Base-by-base conservation (phyloP, 2,888 invertebrate species). In the Agrochola lychnidis region DNA sequence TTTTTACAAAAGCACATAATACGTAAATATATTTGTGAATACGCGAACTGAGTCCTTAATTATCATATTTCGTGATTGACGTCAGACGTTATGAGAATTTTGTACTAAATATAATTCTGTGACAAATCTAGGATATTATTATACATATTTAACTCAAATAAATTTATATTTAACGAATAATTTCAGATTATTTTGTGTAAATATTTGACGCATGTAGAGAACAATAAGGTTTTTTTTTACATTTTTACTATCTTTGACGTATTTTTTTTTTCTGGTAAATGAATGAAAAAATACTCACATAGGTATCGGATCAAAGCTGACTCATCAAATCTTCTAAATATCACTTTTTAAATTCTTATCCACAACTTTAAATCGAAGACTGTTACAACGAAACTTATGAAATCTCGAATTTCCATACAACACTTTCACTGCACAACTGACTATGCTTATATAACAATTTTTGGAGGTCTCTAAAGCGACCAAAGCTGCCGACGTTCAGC, bases 341-440 rank as follows among this genome's bases (percentile, higher is more conserved):
- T 1, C 30, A 53, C 53, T 78, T 45, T 30, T 16, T 4, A 56
- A 59, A 57, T 40, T 3, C 48, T 0, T 22, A 71, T 59, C 19
- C n/a, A 81, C n/a, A 59, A 10, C 14, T 59, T 53, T 0, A 14
- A 70, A 63, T 56, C 36, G 40, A 30, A 63, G 40, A 12, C 42
- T n/a, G 5, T 40, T 25, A 70, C 42, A 62, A 14, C 1, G n/a
- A 56, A 62, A 22, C 4, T 22, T 19, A 30, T 5, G 22, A 12
- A 56, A 66, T 51, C 51, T 71, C 16, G 3, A 69, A 86, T 86
- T 59, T 83, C 70, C 73, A 83, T 74, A 78, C 16, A 45, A 25
- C 70, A 84, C 84, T 84, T 86, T 84, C 84, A 86, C 84, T 73
- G 16, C 10, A 68, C 57, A 40, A 73, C 45, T 14, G 5, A 12